Conservation (phyloP, 2,797 vertebrate species). For the Etheostoma perlongum region DNA sequence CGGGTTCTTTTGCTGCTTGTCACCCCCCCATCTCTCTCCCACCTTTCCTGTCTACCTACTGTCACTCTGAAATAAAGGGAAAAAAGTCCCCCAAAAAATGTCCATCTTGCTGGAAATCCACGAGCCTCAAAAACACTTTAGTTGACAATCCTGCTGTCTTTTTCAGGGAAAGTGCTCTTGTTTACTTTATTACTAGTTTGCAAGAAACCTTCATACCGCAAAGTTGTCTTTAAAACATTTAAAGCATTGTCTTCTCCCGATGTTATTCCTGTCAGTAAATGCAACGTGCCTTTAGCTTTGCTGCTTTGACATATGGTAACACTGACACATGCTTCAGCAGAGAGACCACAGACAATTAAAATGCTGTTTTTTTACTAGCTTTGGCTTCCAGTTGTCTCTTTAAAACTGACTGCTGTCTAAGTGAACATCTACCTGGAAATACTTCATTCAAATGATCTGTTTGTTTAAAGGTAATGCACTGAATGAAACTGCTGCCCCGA, state of each 20-base stretch:
- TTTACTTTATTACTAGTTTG: background rate
- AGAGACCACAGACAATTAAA: background rate
- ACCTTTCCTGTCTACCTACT: no score
- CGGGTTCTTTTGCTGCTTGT: no score
- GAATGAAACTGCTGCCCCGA: background rate
- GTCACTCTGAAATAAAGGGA: no score
- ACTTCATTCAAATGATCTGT: no score
- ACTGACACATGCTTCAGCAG: conserved; percentile 1
- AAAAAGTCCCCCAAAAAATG: no score
- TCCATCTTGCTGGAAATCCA: background rate
- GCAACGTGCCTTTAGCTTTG: conserved; percentile 41
- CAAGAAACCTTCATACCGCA: background rate
- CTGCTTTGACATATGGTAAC: background rate
- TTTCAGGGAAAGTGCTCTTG: background rate
- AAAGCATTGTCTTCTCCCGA: background rate
- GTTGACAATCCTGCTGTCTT: conserved; percentile 34
- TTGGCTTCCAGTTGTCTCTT: background rate
- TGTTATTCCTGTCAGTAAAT: conserved; percentile 26
- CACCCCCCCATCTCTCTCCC: no score
- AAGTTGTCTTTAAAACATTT: background rate
- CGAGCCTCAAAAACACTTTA: background rate
- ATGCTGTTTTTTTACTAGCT: background rate
- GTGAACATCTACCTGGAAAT: background rate
- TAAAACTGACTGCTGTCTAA: no score
- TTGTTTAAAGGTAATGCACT: background rate